phyloP scores from a whole-genome alignment of 1,140 invertebrate species.

The Steinernema khuongi region DNA sequence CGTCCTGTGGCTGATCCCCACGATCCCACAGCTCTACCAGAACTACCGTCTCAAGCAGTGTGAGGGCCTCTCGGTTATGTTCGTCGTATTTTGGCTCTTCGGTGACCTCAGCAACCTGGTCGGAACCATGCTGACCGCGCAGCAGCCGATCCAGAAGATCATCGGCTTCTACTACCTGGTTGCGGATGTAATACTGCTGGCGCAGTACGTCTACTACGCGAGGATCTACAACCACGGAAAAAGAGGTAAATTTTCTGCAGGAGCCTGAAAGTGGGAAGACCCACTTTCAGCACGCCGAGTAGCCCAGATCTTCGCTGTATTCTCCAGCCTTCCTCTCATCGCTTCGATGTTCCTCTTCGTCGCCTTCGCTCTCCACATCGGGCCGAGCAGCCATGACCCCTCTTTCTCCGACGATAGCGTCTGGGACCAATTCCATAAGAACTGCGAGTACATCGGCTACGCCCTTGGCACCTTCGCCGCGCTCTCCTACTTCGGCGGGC shows the following conservation, averaged over 20 bases:
- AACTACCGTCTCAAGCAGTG: slow-evolving; percentile 37
- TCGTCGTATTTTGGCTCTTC: slow-evolving; percentile 42
- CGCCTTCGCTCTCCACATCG: background rate
- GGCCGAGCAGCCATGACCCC: background rate
- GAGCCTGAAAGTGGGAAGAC: no score
- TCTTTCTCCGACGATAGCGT: background rate
- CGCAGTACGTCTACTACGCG: slow-evolving; percentile 52
- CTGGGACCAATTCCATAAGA: no score
- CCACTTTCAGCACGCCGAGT: no score
- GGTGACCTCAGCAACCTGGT: slow-evolving; percentile 57
- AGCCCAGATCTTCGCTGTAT: background rate
- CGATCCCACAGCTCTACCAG: slow-evolving; percentile 38
- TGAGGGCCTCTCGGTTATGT: slow-evolving; percentile 32
- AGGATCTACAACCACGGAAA: slow-evolving; percentile 35
- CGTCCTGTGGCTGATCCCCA: slow-evolving; percentile 38
- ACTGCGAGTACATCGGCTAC: slow-evolving; percentile 40
- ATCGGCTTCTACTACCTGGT: slow-evolving; percentile 58
- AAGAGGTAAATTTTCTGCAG: background rate
- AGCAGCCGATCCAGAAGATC: slow-evolving; percentile 55
- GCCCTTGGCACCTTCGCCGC: slow-evolving; percentile 53
- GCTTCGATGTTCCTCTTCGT: background rate
- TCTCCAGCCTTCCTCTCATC: background rate
- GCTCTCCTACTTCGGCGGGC: slow-evolving; percentile 55
- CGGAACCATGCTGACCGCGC: slow-evolving; percentile 53
- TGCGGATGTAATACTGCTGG: slow-evolving; percentile 52